Evolutionary conservation across 2,797 vertebrate genomes (phyloP).

Genomic region (Acrossocheilus fasciatus): DNA sequence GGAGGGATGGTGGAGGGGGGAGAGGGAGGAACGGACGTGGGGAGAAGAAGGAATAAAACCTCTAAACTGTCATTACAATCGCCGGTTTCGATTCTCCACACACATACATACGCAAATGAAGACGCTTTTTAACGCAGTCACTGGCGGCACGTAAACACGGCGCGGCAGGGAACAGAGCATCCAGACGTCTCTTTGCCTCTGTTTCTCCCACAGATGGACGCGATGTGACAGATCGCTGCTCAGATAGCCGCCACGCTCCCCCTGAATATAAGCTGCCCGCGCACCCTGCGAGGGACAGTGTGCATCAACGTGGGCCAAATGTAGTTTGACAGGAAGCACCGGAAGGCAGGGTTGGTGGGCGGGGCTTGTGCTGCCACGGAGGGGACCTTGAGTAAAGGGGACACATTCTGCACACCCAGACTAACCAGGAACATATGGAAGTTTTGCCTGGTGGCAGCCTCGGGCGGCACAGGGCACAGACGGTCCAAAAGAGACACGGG

Average conservation of each 20-base stretch:
- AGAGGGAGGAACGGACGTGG: constrained; percentile 20
- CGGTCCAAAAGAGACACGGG: constrained; percentile 28
- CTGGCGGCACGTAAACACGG: constrained; percentile 30
- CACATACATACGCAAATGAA: constrained; percentile 45
- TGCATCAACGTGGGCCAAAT: constrained; percentile 70
- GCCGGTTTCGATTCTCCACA: constrained; percentile 22
- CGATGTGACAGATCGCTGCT: constrained; percentile 85
- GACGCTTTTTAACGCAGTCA: constrained; percentile 12
- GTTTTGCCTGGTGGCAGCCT: constrained; percentile 74
- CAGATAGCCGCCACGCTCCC: constrained; percentile 80
- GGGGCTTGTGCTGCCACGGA: constrained; percentile 57
- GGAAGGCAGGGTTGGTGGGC: constrained; percentile 25
- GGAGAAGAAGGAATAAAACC: constrained; percentile 62
- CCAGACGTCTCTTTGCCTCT: constrained; percentile 46
- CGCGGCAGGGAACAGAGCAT: constrained; percentile 31
- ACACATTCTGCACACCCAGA: constrained; percentile 81
- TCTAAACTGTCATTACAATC: constrained; percentile 60
- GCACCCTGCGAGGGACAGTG: constrained; percentile 10
- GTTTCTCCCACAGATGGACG: constrained; percentile 74
- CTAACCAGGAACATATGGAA: constrained; percentile 89
- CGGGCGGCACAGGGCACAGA: constrained; percentile 63
- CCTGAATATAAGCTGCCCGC: constrained; percentile 51
- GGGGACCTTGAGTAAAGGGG: constrained; percentile 85
- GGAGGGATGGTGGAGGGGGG: constrained; percentile 46
- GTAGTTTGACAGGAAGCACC: constrained; percentile 83